Evolutionary conservation across 1,140 invertebrate species (phyloP).

Genomic region (Zaprionus ornatus): DNA sequence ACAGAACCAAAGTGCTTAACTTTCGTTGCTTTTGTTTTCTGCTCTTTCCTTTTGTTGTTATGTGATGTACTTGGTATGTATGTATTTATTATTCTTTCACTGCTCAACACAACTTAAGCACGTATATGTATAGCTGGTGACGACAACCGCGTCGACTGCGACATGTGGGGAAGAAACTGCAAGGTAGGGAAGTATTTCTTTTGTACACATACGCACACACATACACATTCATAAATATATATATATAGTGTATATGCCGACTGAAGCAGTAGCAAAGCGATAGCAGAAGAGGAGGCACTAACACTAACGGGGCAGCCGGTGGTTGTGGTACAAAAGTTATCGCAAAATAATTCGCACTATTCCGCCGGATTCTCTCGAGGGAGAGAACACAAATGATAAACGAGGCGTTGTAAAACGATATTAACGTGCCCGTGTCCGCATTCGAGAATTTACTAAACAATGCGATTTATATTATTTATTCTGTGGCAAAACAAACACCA

Average conservation of each 20-base stretch:
- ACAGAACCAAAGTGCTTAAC: slow-evolving; percentile 48
- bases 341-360: slow-evolving; percentile 43
- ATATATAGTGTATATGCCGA: slow-evolving; percentile 39
- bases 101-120: slow-evolving; percentile 74
- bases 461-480: slow-evolving; percentile 56
- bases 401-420: slow-evolving; percentile 39
- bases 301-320: slow-evolving; percentile 32
- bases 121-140: slow-evolving; percentile 55
- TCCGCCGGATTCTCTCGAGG: slow-evolving; percentile 18
- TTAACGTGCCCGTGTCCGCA: slow-evolving; percentile 32
- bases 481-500: slow-evolving; percentile 44
- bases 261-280: slow-evolving; percentile 53
- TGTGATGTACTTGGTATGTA: slow-evolving; percentile 45
- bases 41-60: slow-evolving; percentile 52
- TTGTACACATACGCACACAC: slow-evolving; percentile 19
- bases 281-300: slow-evolving; percentile 4
- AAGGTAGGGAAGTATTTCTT: slow-evolving; percentile 65
- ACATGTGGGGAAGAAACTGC: slow-evolving; percentile 73
- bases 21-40: slow-evolving; percentile 59
- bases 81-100: slow-evolving; percentile 39
- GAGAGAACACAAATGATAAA: slow-evolving; percentile 35
- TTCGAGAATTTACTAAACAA: slow-evolving; percentile 53
- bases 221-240: slow-evolving; percentile 6
- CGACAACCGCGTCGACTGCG: slow-evolving; percentile 41
- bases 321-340: slow-evolving; percentile 40